Percentiles rank a stretch among this genome's conserved stretches.
Evolutionary conservation across 2,113 vertebrate species (phyloP).

Genomic region (Columba livia): DNA sequence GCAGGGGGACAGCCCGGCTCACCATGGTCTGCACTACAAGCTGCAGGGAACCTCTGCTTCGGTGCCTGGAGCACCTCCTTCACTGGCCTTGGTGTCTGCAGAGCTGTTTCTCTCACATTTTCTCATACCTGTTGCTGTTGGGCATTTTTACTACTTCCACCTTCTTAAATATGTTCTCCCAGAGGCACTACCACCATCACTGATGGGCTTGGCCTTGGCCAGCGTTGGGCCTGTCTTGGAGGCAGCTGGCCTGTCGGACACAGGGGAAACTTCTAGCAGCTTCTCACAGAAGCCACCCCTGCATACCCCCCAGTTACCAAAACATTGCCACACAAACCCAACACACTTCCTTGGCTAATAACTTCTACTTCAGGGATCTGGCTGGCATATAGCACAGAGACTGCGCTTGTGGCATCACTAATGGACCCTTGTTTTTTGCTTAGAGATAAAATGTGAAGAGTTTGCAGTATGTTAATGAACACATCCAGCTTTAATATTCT

Average conservation of each 20-base stretch:
- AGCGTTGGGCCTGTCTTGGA: too few relatives aligned
- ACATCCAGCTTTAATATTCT: background rate
- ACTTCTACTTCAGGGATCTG: background rate
- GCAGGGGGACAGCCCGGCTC: too few relatives aligned
- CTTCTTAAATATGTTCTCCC: background rate
- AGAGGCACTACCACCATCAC: background rate
- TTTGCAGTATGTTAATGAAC: background rate
- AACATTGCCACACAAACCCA: too few relatives aligned
- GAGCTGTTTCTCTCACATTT: background rate
- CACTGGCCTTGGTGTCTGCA: too few relatives aligned
- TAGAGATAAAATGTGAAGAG: background rate
- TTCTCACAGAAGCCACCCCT: too few relatives aligned
- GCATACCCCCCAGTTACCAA: too few relatives aligned
- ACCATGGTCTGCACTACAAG: too few relatives aligned
- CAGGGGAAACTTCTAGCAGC: too few relatives aligned
- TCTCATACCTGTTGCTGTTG: background rate
- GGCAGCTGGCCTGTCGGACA: too few relatives aligned
- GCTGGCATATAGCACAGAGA: background rate
- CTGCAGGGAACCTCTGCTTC: too few relatives aligned
- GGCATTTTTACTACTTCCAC: too few relatives aligned
- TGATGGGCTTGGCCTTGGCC: accelerated
- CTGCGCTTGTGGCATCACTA: background rate
- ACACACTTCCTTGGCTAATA: background rate
- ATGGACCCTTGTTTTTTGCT: background rate
- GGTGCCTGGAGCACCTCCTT: too few relatives aligned